Base-by-base conservation (phyloP, 2,888 invertebrate species). In the Julus scanicus region DNA sequence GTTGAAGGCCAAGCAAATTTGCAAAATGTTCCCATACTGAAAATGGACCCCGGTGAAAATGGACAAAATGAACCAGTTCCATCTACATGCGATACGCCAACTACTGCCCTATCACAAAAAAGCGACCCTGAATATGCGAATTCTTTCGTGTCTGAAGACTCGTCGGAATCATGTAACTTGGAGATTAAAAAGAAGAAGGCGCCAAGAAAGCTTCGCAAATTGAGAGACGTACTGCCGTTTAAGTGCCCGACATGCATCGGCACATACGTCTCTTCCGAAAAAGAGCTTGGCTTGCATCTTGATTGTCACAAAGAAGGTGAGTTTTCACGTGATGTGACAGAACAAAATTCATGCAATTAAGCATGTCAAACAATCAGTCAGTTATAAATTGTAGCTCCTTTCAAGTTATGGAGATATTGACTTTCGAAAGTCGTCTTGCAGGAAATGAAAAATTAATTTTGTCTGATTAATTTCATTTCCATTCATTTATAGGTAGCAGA, bases 41-140 rank as follows among this genome's bases (percentile, higher is more conserved):
- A 44, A 44, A 5, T 44, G 2, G 8, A 44, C 5, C 44, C 8
- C 11, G 17, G 53, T 13, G 53, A 53, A 53, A 17, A 15, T 53
- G 53, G 13, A 0, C 53, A 53, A 17, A 17, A 53, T 15, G 11
- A 53, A 15, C 11, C 53, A 9, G 6, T 53, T 8, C 15, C 53
- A 13, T 15, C 63, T 1, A n/a, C 20, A 1, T 63, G 63, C n/a
- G n/a, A 17, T 5, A 9, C 6, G 17, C 17, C 13, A 3, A 0
- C 53, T 53, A 17, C 53, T 53, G 13, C n/a, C 63, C 13, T n/a
- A 8, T 63, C 63, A 4, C 5, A 17, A 1, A 63, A 63, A 20
- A 20, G n/a, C 17, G 63, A 63, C n/a, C n/a, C 63, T n/a, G 63
- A 63, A n/a, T 63, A 63, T 63, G 63, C n/a, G 63, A 17, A 63